These are phyloP conservation scores for Copidosoma aretas DNA, from an alignment of 2,888 invertebrate genomes.

Conservation along the genomic window DNA sequence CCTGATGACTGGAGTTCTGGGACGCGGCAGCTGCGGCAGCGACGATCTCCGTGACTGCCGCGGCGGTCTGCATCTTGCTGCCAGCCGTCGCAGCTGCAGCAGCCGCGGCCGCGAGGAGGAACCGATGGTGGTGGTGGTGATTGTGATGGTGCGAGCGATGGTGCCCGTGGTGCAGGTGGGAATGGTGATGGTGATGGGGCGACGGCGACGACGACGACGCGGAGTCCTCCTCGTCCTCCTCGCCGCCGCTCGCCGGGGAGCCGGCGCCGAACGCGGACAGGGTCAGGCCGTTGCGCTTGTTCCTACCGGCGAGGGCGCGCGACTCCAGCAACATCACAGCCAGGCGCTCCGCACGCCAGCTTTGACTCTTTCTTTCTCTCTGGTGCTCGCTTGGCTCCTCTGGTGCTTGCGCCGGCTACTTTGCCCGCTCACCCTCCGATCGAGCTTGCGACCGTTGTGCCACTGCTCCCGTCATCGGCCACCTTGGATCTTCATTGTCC, in stretches of 20 bases:
- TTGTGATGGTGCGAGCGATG: too few relatives aligned
- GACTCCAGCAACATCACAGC: slow-evolving; percentile 61
- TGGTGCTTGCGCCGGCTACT: not conserved
- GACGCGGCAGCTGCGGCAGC: slow-evolving; percentile 62
- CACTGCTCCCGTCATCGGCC: too few relatives aligned
- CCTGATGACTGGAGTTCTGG: slow-evolving; percentile 10
- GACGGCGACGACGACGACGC: slow-evolving; percentile 46
- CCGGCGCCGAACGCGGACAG: slow-evolving; percentile 60
- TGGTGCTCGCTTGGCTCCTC: slow-evolving; percentile 1
- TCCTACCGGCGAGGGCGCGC: slow-evolving; percentile 61
- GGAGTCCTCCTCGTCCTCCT: slow-evolving; percentile 68
- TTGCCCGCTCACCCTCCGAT: too few relatives aligned
- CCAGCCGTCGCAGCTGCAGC: slow-evolving; percentile 37
- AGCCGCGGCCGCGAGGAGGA: slow-evolving; percentile 51
- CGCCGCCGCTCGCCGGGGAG: slow-evolving; percentile 65
- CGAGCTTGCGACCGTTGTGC: too few relatives aligned
- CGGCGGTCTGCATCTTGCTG: slow-evolving; percentile 38
- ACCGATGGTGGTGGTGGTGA: slow-evolving; percentile 46
- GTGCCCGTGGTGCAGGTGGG: too few relatives aligned
- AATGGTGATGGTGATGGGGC: slow-evolving; percentile 41
- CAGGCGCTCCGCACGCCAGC: not conserved
- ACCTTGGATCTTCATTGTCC: too few relatives aligned
- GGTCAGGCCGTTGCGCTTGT: slow-evolving; percentile 61
- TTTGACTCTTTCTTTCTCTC: slow-evolving; percentile 3
- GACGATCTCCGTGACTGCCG: not conserved